Percentiles rank a stretch among this genome's conserved stretches.
These are phyloP conservation scores for Nanger granti DNA, from an alignment of 2,113 vertebrate genomes.

Conservation along the genomic window DNA sequence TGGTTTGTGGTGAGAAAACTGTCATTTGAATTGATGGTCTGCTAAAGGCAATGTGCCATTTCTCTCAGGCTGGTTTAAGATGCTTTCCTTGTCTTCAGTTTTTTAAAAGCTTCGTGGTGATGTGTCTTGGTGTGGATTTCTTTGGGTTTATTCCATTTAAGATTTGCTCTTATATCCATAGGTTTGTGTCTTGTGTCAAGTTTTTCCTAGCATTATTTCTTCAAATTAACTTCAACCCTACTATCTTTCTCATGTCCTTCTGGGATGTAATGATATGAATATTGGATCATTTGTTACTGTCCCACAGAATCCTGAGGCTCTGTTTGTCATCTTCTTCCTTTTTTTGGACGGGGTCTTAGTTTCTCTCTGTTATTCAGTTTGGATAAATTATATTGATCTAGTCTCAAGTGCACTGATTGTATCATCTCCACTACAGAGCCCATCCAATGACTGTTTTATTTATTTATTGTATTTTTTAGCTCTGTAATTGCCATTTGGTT, in stretches of 20 bases:
- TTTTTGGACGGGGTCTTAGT: neutral
- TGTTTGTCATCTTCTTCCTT: neutral
- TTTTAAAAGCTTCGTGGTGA: neutral
- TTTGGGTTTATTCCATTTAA: neutral
- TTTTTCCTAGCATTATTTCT: neutral
- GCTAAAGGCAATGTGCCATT: neutral
- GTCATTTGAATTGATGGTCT: neutral
- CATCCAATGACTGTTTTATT: neutral
- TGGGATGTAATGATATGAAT: neutral
- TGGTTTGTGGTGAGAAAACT: neutral
- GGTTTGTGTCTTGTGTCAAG: neutral
- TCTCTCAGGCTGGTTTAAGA: neutral
- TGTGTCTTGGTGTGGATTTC: neutral
- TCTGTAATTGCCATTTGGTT: neutral
- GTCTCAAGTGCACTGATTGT: neutral
- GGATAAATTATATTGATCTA: neutral
- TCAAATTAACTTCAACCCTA: neutral
- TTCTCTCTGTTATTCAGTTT: neutral
- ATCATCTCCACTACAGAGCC: neutral
- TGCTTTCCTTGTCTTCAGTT: neutral
- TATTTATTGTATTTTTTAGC: neutral
- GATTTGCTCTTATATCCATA: neutral
- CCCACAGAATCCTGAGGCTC: neutral
- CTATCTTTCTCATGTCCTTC: neutral
- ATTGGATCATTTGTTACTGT: neutral